Evolutionary conservation across 2,888 invertebrate genomes (phyloP).

Genomic region (Tenodera sinensis): DNA sequence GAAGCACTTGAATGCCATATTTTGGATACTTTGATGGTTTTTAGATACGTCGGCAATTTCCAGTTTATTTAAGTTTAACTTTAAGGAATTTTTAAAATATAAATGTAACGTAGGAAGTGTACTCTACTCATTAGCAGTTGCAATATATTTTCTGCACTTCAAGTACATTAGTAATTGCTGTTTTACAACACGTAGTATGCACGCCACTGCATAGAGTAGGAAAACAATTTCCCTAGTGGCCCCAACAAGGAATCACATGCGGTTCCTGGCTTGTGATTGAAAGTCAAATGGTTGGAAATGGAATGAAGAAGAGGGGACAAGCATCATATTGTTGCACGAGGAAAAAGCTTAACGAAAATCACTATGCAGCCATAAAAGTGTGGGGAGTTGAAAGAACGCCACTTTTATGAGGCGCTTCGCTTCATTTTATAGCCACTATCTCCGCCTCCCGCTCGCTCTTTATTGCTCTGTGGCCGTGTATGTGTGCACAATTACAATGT

Average conservation of each 20-base stretch:
- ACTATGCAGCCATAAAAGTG: not conserved
- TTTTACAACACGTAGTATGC: no score
- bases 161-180: no score
- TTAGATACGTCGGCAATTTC: no score
- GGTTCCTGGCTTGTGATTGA: not conserved
- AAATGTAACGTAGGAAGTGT: no score
- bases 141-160: no score
- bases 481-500: not conserved
- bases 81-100: no score
- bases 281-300: constrained; percentile 17
- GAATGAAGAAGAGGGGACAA: not conserved
- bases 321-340: not conserved
- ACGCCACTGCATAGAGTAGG: not conserved
- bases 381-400: not conserved
- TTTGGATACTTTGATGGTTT: no score
- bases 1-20: no score
- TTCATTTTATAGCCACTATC: constrained; percentile 12
- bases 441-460: not conserved
- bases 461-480: not conserved
- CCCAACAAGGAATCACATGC: not conserved
- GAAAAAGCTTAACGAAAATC: constrained; percentile 7
- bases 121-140: no score
- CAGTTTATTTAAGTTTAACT: no score
- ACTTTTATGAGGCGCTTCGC: constrained; percentile 15
- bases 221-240: not conserved